Percentiles rank a stretch among this genome's conserved stretches.
These are phyloP conservation scores for Chrysolina haemoptera DNA, from an alignment of 2,888 invertebrate genomes.

Conservation along the genomic window DNA sequence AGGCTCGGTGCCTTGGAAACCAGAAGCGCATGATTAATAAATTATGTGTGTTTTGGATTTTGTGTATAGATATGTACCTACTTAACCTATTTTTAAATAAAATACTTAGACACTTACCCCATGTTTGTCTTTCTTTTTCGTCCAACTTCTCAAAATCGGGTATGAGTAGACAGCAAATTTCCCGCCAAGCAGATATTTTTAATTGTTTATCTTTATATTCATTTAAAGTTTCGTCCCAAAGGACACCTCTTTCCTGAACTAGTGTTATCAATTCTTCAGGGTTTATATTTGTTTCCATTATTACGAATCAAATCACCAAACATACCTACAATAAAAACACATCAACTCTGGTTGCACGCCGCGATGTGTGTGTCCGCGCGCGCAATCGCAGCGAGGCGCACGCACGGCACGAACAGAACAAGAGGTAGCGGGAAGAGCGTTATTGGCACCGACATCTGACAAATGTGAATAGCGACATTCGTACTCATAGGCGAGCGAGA, in stretches of 20 bases:
- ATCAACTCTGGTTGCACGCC: no score
- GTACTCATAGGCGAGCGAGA: conserved; percentile 14
- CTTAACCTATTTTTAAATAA: conserved; percentile 19
- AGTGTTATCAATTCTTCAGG: conserved; percentile 17
- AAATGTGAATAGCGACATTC: conserved; percentile 11
- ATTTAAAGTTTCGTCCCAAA: conserved; percentile 34
- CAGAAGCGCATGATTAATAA: no score
- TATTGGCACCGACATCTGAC: no score
- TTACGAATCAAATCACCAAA: conserved; percentile 4
- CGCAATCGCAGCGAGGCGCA: no score
- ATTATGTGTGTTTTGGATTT: conserved; percentile 6
- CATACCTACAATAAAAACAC: no score
- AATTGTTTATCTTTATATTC: conserved; percentile 19
- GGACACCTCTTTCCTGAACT: conserved; percentile 27
- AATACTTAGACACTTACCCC: conserved; percentile 7
- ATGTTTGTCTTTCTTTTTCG: conserved; percentile 29
- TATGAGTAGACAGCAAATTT: conserved; percentile 18
- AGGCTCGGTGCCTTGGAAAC: no score
- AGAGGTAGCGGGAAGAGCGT: no score
- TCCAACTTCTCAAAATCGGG: conserved; percentile 31
- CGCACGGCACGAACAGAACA: no score
- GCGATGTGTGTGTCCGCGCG: no score
- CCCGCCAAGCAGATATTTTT: conserved; percentile 25
- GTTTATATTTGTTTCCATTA: conserved; percentile 15
- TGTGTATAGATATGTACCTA: conserved; percentile 21